These are phyloP conservation scores for Cynaeus angustus DNA, from an alignment of 2,888 invertebrate genomes.

Conservation along the genomic window DNA sequence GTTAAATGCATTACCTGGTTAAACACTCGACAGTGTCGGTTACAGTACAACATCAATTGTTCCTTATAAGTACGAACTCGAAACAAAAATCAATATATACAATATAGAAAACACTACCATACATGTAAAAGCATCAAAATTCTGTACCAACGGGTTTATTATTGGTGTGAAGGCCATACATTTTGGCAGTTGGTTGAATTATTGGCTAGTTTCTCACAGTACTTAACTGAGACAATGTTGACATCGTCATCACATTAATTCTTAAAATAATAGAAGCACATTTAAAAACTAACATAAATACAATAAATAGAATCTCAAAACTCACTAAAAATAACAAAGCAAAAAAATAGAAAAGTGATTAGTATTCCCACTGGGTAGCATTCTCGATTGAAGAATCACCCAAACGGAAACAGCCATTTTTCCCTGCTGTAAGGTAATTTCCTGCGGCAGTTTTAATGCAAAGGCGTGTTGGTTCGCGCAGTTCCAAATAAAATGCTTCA, in stretches of 20 bases:
- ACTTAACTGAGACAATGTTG: conserved; percentile 37
- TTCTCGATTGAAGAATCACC: conserved; percentile 84
- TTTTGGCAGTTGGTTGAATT: conserved; percentile 56
- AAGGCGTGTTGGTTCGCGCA: conserved; percentile 93
- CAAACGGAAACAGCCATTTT: conserved; percentile 92
- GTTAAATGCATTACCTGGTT: conserved; percentile 64
- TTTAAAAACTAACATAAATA: conserved; percentile 52
- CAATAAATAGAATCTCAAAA: conserved; percentile 58
- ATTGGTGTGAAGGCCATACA: conserved; percentile 54
- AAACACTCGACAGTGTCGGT: conserved; percentile 45
- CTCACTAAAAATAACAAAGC: conserved; percentile 54
- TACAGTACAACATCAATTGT: conserved; percentile 49
- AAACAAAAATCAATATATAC: conserved; percentile 42
- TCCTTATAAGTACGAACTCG: conserved; percentile 27
- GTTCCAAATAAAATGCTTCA: conserved; percentile 92
- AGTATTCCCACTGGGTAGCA: conserved; percentile 97
- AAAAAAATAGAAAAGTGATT: conserved; percentile 66
- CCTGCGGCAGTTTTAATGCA: conserved; percentile 88
- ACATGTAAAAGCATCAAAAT: conserved; percentile 43
- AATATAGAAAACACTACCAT: conserved; percentile 33
- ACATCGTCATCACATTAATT: conserved; percentile 50
- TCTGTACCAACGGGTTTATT: conserved; percentile 42
- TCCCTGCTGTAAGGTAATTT: conserved; percentile 89
- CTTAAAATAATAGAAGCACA: conserved; percentile 53
- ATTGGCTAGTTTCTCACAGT: conserved; percentile 54